A percentile compares a stretch with the other conserved stretches of the same genome.
Conservation (phyloP, 2,888 invertebrate species). For the Cylindroiulus punctatus region DNA sequence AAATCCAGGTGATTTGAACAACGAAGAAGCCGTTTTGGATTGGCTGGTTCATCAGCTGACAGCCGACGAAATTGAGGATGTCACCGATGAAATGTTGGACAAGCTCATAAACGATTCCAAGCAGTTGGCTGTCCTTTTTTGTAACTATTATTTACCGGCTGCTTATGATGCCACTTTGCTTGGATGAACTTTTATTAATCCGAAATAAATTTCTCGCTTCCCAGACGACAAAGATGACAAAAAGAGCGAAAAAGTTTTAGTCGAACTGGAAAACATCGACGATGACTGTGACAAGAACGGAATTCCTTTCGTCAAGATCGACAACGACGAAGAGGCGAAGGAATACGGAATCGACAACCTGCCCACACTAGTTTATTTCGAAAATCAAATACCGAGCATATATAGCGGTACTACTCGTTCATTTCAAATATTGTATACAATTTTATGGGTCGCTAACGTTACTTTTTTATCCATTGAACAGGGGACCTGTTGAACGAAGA, state of each 20-base stretch:
- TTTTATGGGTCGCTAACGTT: constrained; percentile 73
- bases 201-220: not conserved
- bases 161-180: not conserved
- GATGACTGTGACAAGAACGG: constrained; percentile 59
- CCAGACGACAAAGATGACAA: constrained; percentile 61
- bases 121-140: constrained; percentile 66
- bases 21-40: constrained; percentile 93
- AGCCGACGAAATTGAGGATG: constrained; percentile 66
- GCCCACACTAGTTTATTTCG: constrained; percentile 82
- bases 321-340: constrained; percentile 75
- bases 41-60: constrained; percentile 87
- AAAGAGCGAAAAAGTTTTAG: constrained; percentile 59
- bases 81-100: constrained; percentile 65
- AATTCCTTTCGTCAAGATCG: constrained; percentile 64
- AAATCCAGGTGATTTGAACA: constrained; percentile 88
- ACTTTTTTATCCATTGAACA: constrained; percentile 58
- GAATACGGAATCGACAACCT: constrained; percentile 81
- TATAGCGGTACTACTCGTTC: constrained; percentile 60
- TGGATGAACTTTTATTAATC: not conserved
- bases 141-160: constrained; percentile 60
- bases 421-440: too few relatives aligned
- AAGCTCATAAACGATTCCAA: constrained; percentile 63
- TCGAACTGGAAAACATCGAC: constrained; percentile 61
- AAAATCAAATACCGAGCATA: constrained; percentile 69
- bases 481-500: constrained; percentile 61